Evolutionary conservation across 2,113 vertebrate species (phyloP), one percentile per base, ranked within the genome.

Genomic region (Saccopteryx bilineata): DNA sequence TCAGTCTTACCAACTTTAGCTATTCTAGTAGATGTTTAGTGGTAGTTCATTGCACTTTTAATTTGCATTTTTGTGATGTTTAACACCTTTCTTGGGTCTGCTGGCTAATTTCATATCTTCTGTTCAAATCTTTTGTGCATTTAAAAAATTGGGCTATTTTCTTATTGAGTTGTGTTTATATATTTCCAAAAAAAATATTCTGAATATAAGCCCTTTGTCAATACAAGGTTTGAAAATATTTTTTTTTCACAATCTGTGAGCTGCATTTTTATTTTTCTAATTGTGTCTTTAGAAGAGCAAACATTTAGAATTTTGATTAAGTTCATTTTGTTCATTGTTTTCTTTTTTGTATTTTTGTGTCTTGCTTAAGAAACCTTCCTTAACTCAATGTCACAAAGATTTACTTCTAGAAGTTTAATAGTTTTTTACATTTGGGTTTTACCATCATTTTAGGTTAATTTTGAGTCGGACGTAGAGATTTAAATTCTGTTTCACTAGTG

Each of bases 31-130:
- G 5, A 56, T 90, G 28, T n/a, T 76, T 72, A 85, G 24, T 74
- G 4, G 23, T 76, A 96, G 52, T 18, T 68, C 46, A 54, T 23
- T 96, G 21, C 61, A 15, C 10, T 90, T 94, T 83, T 74, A 94
- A 74, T 94, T 92, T 94, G 23, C 15, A 80, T 93, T 95, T 96
- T 93, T 58, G 78, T 85, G 81, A 85, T 76, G 26, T 28, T 76
- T 74, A 91, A 31, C 63, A 72, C 78, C 52, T 92, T 87, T 92
- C n/a, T 24, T 74, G 19, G 48, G 12, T 8, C 54, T 54, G 33
- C 63, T 68, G 68, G 19, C 52, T 2, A 69, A 71, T 91, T 95
- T 48, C 3, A 28, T 90, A 50, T 87, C 31, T 89, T 94, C 52
- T 87, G 48, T 85, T 66, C 9, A 93, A 84, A 69, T 82, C 31